These are phyloP conservation scores for Cecropterus lyciades DNA, from an alignment of 1,140 invertebrate genomes.

Conservation along the genomic window DNA sequence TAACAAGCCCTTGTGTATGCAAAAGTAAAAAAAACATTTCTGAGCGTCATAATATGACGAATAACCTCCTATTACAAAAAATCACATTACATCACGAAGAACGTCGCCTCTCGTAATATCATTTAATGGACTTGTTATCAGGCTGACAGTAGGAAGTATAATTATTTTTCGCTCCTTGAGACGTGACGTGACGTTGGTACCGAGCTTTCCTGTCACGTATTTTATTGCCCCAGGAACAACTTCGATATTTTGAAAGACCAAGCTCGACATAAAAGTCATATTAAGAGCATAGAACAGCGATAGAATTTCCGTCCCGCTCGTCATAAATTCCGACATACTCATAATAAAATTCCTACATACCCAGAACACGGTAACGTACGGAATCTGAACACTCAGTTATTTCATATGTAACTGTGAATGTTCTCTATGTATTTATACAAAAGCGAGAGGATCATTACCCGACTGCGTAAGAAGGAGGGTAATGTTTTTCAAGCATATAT, in stretches of 20 bases:
- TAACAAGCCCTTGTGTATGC: too few relatives aligned
- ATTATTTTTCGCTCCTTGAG: constrained; percentile 26
- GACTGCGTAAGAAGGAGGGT: too few relatives aligned
- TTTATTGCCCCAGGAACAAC: constrained; percentile 27
- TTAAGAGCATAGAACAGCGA: constrained; percentile 27
- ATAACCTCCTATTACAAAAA: too few relatives aligned
- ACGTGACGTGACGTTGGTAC: constrained; percentile 7
- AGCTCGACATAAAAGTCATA: constrained; percentile 23
- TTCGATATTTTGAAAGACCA: constrained; percentile 24
- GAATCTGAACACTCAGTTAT: neutral
- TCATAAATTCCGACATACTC: constrained; percentile 6
- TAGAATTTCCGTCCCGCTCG: constrained; percentile 7
- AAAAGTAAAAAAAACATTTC: too few relatives aligned
- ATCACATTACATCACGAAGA: too few relatives aligned
- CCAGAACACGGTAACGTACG: too few relatives aligned
- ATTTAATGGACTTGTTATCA: neutral
- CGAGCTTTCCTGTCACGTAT: constrained; percentile 30
- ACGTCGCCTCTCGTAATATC: too few relatives aligned
- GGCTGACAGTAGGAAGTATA: constrained; percentile 11
- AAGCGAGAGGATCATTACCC: too few relatives aligned
- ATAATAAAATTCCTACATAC: constrained; percentile 7
- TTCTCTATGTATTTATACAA: too few relatives aligned
- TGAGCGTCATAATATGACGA: too few relatives aligned
- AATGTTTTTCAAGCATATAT: too few relatives aligned
- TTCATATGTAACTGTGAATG: neutral